Evolutionary conservation across 2,113 vertebrate genomes (phyloP).

Genomic region (Hemichromis elongatus): DNA sequence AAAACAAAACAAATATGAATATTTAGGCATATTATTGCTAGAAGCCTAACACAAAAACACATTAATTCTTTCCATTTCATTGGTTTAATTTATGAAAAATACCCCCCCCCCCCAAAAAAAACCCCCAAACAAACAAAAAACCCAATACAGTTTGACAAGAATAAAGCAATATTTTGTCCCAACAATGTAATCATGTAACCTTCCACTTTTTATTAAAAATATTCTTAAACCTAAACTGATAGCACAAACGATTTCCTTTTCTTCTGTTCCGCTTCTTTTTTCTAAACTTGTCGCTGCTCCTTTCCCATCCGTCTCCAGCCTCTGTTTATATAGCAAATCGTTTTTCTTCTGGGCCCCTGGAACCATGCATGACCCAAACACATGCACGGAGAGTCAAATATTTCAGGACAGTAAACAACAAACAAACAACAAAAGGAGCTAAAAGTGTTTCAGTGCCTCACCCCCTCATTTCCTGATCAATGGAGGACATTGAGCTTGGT

Average conservation of each 20-base stretch:
- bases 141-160: not conserved
- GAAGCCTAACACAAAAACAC: not conserved
- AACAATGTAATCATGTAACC: not conserved
- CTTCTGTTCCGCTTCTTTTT: not conserved
- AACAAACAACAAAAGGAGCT: conserved; percentile 7
- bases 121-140: too few species aligned
- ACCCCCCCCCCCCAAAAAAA: too few species aligned
- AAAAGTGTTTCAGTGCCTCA: not conserved
- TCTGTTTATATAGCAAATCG: not conserved
- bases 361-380: not conserved
- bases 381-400: not conserved
- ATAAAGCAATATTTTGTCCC: not conserved
- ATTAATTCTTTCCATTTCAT: not conserved
- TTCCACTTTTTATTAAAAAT: not conserved
- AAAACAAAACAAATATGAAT: not conserved
- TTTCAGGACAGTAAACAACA: conserved; percentile 32
- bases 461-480: conserved; percentile 7
- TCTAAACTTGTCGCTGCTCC: not conserved
- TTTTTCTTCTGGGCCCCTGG: not conserved
- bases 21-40: not conserved
- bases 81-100: not conserved
- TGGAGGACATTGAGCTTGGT: conserved; percentile 24
- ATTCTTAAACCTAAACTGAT: not conserved
- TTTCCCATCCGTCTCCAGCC: not conserved
- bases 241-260: not conserved